These are phyloP conservation scores for Diadromus collaris DNA, from an alignment of 2,888 invertebrate species.

Conservation along the genomic window DNA sequence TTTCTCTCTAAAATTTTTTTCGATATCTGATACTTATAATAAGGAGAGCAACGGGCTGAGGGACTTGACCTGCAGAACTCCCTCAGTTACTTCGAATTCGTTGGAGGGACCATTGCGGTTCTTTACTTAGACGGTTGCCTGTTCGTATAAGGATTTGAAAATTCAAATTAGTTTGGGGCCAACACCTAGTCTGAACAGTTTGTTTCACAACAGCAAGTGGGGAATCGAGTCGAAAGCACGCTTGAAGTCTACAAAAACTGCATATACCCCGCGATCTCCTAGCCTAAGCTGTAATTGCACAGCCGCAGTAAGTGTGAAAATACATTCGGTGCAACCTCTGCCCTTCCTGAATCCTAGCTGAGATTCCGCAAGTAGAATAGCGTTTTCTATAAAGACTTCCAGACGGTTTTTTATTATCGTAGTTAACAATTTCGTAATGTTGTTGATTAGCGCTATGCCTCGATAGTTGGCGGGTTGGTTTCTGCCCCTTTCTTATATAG, in stretches of 20 bases:
- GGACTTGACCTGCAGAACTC: no score
- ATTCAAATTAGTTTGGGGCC: conserved; percentile 58
- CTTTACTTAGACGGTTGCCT: conserved; percentile 21
- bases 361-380: conserved; percentile 47
- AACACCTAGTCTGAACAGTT: conserved; percentile 47
- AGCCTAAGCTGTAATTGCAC: no score
- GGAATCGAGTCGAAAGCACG: conserved; percentile 56
- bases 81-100: no score
- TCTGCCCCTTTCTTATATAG: conserved; percentile 41
- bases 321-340: conserved; percentile 3
- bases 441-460: conserved; percentile 60
- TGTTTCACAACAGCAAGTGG: conserved; percentile 54
- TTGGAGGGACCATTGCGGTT: neutral
- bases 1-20: conserved; percentile 27
- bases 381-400: conserved; percentile 43
- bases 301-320: neutral
- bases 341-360: conserved; percentile 56
- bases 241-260: conserved; percentile 60
- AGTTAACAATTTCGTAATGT: conserved; percentile 60
- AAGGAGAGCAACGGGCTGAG: conserved; percentile 36
- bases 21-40: conserved; percentile 50
- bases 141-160: conserved; percentile 44
- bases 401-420: conserved; percentile 48
- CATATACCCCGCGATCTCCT: conserved; percentile 49
- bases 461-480: conserved; percentile 26